phyloP scores from a whole-genome alignment of 1,140 invertebrate species.

The Portunus trituberculatus region DNA sequence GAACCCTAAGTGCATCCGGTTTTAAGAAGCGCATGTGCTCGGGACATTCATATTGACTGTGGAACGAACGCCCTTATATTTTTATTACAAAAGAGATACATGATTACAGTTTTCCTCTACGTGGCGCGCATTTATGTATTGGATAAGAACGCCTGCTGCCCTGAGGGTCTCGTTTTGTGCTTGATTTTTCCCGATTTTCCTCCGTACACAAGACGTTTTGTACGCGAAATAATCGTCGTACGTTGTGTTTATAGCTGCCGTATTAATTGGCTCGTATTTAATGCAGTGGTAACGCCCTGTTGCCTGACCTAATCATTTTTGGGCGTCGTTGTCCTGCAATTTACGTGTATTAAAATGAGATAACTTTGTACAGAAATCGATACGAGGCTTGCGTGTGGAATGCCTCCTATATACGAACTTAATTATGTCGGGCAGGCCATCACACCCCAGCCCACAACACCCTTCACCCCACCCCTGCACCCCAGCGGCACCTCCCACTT shows the following conservation, averaged over 20 bases:
- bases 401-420: slow-evolving; percentile 8
- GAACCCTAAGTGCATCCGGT: slow-evolving; percentile 52
- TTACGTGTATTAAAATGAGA: slow-evolving; percentile 23
- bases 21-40: slow-evolving; percentile 18
- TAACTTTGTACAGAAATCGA: slow-evolving; percentile 15
- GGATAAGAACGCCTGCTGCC: neutral
- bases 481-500: neutral
- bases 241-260: neutral
- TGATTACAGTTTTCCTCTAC: slow-evolving; percentile 58
- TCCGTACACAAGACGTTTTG: neutral
- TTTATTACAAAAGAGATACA: slow-evolving; percentile 65
- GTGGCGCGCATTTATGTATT: slow-evolving; percentile 59
- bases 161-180: neutral
- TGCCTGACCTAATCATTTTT: slow-evolving; percentile 22
- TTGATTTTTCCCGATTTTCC: neutral
- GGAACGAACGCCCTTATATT: slow-evolving; percentile 47
- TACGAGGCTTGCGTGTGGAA: slow-evolving; percentile 18
- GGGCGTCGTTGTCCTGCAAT: neutral
- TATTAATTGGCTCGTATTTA: slow-evolving; percentile 24
- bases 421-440: slow-evolving; percentile 1
- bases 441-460: neutral
- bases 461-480: neutral
- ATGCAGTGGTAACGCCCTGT: slow-evolving; percentile 10
- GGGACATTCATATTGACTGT: slow-evolving; percentile 58
- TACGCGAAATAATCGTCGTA: neutral